These are phyloP conservation scores for Solenopsis fugax DNA, from an alignment of 1,140 invertebrate genomes.

Conservation along the genomic window DNA sequence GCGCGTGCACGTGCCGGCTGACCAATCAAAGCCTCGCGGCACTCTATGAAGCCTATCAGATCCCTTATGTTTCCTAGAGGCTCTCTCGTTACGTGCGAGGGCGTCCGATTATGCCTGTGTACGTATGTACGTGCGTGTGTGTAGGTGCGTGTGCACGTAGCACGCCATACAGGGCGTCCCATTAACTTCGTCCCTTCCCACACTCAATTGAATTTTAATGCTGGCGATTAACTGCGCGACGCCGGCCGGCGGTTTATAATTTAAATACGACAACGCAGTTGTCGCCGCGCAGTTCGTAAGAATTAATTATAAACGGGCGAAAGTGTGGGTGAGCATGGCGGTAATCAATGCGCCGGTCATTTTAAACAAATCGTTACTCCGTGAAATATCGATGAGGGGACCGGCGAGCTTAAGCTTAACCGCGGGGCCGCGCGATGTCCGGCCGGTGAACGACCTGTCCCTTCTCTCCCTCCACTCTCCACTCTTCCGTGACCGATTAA, in stretches of 20 bases:
- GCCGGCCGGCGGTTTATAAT: constrained; percentile 54
- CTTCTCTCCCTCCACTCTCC: not conserved
- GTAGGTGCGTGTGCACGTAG: not conserved
- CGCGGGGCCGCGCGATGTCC: constrained; percentile 13
- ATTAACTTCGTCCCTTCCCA: constrained; percentile 58
- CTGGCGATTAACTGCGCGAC: constrained; percentile 60
- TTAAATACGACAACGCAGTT: constrained; percentile 53
- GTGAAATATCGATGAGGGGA: constrained; percentile 41
- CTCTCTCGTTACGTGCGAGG: constrained; percentile 52
- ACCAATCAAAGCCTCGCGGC: constrained; percentile 74
- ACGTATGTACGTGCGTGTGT: not conserved
- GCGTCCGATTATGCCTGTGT: constrained; percentile 43
- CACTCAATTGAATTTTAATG: constrained; percentile 62
- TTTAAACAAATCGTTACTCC: constrained; percentile 22
- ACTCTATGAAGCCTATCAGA: constrained; percentile 75
- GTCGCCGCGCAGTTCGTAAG: constrained; percentile 35
- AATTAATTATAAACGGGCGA: constrained; percentile 59
- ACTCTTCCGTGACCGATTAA: constrained; percentile 18
- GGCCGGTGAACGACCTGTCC: constrained; percentile 12
- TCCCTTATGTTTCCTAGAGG: constrained; percentile 71
- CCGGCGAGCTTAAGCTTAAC: constrained; percentile 19
- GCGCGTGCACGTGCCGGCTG: constrained; percentile 70
- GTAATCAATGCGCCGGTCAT: constrained; percentile 48
- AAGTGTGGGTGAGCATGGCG: constrained; percentile 41
- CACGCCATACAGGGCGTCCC: constrained; percentile 60